Evolutionary conservation across 1,140 invertebrate genomes (phyloP), one percentile per base, ranked within the genome.

Genomic region (Trinorchestia longiramus): DNA sequence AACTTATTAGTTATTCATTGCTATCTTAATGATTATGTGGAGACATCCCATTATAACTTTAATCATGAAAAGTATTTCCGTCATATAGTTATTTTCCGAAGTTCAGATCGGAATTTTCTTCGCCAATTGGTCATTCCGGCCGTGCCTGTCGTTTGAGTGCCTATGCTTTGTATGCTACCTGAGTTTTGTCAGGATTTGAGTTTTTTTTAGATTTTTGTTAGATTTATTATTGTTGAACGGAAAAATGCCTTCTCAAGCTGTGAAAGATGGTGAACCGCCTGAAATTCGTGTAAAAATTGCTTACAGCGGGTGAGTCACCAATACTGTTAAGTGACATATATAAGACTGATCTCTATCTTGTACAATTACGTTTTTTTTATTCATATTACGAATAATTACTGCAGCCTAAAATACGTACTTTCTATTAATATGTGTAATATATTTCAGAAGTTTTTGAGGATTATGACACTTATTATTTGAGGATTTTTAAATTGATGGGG

Each of bases 261-360:
- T 94, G 43, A 94, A 94, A 47, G 92, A 94, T 47, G 96, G 96
- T 0, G 96, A 96, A 45, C 96, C 96, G 17, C 90, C 97, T n/a
- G 98, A 99, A 97, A 99, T 99, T 96, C 98, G 98, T 96, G 99
- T 99, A 96, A 99, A 99, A 98, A 99, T 99, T 96, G 98, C 99
- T 95, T 99, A 99, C 97, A 99, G 98, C 98, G 99, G 99, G 97
- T 98, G 97, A 97, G 97, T 97, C 96, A 77, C 47, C 47, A 53
- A 19, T 53, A 53, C 47, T 53, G 47, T 53, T 53, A 53, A 8
- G 47, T 3, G 3, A 77, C 15, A 23, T 77, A 23, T 36, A 36
- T 36, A 77, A 11, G 62, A 28, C 62, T 77, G 1, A 77, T 19
- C 62, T 77, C 19, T 77, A 77, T 77, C 62, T 36, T 11, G 28